These are phyloP conservation scores for Medauroidea extradentata DNA, from an alignment of 1,140 invertebrate genomes.

Conservation along the genomic window DNA sequence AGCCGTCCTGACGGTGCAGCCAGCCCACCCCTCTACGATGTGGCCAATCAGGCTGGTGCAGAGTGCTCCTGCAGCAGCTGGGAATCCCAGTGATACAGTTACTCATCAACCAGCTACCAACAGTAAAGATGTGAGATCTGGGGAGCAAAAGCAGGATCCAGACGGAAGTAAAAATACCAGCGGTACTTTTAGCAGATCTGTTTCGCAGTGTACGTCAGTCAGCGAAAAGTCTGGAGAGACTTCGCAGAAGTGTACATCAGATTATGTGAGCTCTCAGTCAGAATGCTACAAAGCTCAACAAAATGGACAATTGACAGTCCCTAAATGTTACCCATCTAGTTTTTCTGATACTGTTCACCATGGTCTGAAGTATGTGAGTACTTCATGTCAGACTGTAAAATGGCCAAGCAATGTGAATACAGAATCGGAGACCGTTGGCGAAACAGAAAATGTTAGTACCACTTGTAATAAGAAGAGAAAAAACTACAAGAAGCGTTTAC, in stretches of 20 bases:
- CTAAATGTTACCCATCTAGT: conserved; percentile 4
- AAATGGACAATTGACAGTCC: background rate
- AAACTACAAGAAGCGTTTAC: background rate
- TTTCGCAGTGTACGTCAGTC: background rate
- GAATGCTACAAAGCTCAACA: background rate
- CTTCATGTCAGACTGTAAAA: background rate
- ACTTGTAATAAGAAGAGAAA: conserved; percentile 7
- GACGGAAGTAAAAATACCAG: background rate
- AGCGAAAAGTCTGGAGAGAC: conserved; percentile 5
- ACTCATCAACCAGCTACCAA: background rate
- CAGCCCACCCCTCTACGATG: background rate
- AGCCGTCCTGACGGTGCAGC: conserved; percentile 5
- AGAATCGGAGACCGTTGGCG: background rate
- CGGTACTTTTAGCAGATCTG: background rate
- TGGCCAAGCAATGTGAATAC: background rate
- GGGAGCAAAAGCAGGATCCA: background rate
- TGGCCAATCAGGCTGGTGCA: conserved; percentile 10
- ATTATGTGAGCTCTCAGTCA: background rate
- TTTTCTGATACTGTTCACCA: background rate
- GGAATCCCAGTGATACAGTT: background rate
- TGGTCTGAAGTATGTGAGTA: background rate
- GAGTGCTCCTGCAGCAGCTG: conserved; percentile 2
- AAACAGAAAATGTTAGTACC: background rate
- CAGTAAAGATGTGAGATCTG: background rate
- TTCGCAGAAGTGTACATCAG: background rate